Conservation (phyloP, 2,113 vertebrate genomes). For the Rattus norvegicus region DNA sequence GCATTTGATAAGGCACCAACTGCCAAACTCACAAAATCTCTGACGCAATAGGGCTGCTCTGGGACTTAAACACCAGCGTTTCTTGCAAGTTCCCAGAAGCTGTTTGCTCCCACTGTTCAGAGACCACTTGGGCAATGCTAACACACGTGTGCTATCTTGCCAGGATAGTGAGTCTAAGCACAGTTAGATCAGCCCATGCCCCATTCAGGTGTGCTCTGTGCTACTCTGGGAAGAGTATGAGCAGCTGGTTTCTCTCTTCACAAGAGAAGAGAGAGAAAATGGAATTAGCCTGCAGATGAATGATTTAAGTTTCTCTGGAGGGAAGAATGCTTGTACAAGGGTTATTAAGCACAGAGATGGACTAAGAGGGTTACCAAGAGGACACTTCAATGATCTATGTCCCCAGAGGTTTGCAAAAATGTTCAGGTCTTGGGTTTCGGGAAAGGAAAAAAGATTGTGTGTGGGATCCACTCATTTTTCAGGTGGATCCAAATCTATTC, state of each 20-base stretch:
- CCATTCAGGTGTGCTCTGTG: constrained; percentile 4
- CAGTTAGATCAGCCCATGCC: background rate
- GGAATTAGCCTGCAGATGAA: constrained; percentile 56
- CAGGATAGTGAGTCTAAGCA: background rate
- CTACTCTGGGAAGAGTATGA: constrained; percentile 46
- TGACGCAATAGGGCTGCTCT: background rate
- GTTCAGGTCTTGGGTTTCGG: constrained; percentile 4
- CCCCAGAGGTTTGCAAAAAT: constrained; percentile 38
- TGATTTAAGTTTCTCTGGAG: constrained; percentile 64
- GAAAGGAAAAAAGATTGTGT: background rate
- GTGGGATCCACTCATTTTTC: background rate
- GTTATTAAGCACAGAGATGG: constrained; percentile 53
- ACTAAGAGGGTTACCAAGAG: constrained; percentile 46
- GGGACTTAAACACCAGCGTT: background rate
- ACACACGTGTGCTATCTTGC: background rate
- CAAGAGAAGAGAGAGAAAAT: constrained; percentile 65
- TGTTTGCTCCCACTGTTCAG: too few relatives aligned
- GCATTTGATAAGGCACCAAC: background rate
- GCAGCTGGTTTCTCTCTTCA: constrained; percentile 57
- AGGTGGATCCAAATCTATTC: background rate
- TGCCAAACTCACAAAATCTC: background rate
- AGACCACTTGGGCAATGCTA: background rate
- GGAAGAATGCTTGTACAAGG: background rate
- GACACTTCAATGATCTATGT: constrained; percentile 64
- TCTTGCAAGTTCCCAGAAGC: background rate